Evolutionary conservation across 2,888 invertebrate species (phyloP), one percentile per base, ranked within the genome.

Genomic region (Drosophila affinis): DNA sequence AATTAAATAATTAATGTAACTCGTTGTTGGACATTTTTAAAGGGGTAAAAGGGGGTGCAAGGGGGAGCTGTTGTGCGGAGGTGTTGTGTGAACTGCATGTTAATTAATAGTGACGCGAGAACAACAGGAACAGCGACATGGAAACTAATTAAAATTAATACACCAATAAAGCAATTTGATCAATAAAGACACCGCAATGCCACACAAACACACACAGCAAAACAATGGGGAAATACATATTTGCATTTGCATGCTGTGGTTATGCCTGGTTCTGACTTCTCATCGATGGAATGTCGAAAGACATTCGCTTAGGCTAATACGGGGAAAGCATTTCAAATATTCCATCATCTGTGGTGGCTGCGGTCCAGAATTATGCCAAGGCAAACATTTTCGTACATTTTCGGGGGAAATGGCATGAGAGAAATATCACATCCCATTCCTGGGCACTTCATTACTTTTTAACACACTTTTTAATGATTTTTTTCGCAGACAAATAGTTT

Each of bases 131-230:
- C 39, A n/a, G 2, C 14, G 63, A 68, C 77, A 78, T 82, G 75
- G 62, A 79, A 80, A 77, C 78, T 75, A 77, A 79, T 89, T 78
- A 75, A 82, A 89, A 79, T 81, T 72, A 82, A 89, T 89, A 75
- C 72, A 77, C 72, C 82, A 80, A 77, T 77, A 77, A 77, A 77
- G 64, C 72, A 75, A 78, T 81, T 79, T 74, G 65, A 75, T 76
- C 76, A 75, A 73, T 72, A 75, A 75, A 76, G 64, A 76, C 72
- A 75, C 55, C 52, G 51, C 60, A 71, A 45, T 48, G 60, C 70
- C 69, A 21, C 58, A 48, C n/a, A 46, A n/a, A 34, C 4, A 34
- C 57, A 10, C 24, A 27, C 27, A 27, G n/a, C 27, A 27, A 24
- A 32, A 46, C 27, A 73, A 53, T 58, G 52, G 27, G 44, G 52